A percentile compares a stretch with the other conserved stretches of the same genome.
phyloP scores from a whole-genome alignment of 2,113 vertebrate species.

The Callocephalon fimbriatum region DNA sequence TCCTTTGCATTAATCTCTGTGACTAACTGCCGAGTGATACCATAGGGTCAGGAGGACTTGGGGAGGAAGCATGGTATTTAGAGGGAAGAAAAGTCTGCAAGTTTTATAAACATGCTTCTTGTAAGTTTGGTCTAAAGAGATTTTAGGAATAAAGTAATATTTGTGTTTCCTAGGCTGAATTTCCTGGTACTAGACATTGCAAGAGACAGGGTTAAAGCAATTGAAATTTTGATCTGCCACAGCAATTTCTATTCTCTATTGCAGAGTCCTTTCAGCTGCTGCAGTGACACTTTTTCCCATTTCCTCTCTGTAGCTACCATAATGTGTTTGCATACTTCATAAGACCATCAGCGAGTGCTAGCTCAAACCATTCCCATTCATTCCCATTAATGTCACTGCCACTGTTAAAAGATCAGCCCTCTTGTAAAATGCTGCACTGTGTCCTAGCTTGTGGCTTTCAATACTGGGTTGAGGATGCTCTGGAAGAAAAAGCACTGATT shows the following conservation, averaged over 20 bases:
- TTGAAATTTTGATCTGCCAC: neutral
- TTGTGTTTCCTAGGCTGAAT: neutral
- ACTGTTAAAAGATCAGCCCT: neutral
- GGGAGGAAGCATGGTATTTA: accelerated
- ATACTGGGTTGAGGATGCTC: neutral
- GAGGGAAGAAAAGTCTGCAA: neutral
- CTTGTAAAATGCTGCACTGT: neutral
- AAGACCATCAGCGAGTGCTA: neutral
- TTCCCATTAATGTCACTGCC: neutral
- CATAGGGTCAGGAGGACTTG: accelerated
- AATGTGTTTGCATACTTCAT: neutral
- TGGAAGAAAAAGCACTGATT: neutral
- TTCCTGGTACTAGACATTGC: neutral
- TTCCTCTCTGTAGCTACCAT: neutral
- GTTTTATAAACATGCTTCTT: accelerated
- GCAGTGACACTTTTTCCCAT: neutral
- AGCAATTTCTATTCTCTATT: neutral
- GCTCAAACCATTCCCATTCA: neutral
- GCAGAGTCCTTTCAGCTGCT: neutral
- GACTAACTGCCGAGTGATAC: neutral
- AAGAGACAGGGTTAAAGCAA: neutral
- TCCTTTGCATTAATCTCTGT: neutral
- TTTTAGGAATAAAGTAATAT: neutral
- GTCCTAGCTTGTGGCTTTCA: neutral
- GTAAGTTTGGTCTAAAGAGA: neutral